A percentile compares a stretch with the other conserved stretches of the same genome.
Conservation (phyloP, 2,113 vertebrate genomes). For the Craseonycteris thonglongyai region DNA sequence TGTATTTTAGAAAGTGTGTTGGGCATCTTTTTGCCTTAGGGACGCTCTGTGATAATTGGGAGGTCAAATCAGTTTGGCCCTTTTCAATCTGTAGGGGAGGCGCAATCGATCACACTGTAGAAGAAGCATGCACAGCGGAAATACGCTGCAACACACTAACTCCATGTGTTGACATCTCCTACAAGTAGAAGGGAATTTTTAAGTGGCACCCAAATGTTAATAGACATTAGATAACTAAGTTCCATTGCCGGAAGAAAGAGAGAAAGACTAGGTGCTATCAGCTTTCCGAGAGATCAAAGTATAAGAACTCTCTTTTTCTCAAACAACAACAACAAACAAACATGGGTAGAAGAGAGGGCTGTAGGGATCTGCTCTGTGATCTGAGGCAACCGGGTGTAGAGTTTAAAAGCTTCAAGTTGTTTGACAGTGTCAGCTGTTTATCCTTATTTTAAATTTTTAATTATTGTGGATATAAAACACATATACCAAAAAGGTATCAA, state of each 20-base stretch:
- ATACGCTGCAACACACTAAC: not conserved
- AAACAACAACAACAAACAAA: not conserved
- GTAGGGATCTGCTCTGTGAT: slow-evolving; percentile 36
- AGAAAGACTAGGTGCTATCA: slow-evolving; percentile 60
- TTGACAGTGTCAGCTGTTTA: slow-evolving; percentile 30
- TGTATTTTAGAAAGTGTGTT: not conserved
- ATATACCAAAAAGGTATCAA: not conserved
- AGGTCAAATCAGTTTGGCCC: slow-evolving; percentile 62
- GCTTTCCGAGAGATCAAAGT: slow-evolving; percentile 59
- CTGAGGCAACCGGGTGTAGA: slow-evolving; percentile 47
- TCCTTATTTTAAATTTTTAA: not conserved
- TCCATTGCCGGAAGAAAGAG: not conserved
- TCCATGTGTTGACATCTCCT: not conserved
- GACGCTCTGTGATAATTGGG: slow-evolving; percentile 60
- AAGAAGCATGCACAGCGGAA: not conserved
- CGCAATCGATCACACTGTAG: slow-evolving; percentile 50
- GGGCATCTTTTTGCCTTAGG: slow-evolving; percentile 62
- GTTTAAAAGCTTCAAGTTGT: slow-evolving; percentile 66
- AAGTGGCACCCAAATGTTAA: not conserved
- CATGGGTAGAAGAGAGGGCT: not conserved
- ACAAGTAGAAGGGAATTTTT: not conserved
- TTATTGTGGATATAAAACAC: not conserved
- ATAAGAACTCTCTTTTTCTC: slow-evolving; percentile 39
- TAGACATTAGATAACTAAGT: not conserved
- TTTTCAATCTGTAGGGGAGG: slow-evolving; percentile 61